Evolutionary conservation across 2,888 invertebrate species (phyloP).

Genomic region (Phaonia tiefii): DNA sequence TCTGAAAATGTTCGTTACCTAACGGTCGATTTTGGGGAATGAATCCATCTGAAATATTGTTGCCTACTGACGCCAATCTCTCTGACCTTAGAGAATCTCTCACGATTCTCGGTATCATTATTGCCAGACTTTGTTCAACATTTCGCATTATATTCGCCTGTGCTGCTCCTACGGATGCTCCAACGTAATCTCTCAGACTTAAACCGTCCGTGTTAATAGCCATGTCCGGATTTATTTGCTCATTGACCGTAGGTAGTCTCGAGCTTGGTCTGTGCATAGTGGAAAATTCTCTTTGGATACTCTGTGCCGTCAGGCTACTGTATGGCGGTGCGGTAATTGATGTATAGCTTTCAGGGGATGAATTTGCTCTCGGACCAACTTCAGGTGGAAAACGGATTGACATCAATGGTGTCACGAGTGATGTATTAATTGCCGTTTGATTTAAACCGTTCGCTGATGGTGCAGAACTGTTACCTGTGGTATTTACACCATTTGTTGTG

Average conservation of each 20-base stretch:
- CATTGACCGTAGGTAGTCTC: not conserved
- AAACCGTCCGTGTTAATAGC: not conserved
- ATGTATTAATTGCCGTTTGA: too few species aligned
- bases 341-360: too few species aligned
- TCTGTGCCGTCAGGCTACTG: too few species aligned
- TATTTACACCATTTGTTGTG: too few species aligned
- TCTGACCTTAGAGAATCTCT: not conserved
- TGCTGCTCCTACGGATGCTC: not conserved
- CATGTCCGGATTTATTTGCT: slow-evolving; percentile 4
- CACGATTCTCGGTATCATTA: slow-evolving; percentile 19
- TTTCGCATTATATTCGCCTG: not conserved
- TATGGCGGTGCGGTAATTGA: too few species aligned
- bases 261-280: slow-evolving; percentile 1
- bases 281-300: too few species aligned
- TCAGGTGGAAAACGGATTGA: too few species aligned
- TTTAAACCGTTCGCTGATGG: too few species aligned
- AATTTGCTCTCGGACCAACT: too few species aligned
- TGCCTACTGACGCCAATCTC: not conserved
- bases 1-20: not conserved
- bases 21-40: not conserved
- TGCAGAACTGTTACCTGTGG: too few species aligned
- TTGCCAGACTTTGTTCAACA: not conserved
- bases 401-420: too few species aligned
- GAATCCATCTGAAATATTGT: too few species aligned
- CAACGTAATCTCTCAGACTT: slow-evolving; percentile 7